These are phyloP conservation scores for Gryllus longicercus DNA, from an alignment of 2,888 invertebrate species.

Conservation along the genomic window DNA sequence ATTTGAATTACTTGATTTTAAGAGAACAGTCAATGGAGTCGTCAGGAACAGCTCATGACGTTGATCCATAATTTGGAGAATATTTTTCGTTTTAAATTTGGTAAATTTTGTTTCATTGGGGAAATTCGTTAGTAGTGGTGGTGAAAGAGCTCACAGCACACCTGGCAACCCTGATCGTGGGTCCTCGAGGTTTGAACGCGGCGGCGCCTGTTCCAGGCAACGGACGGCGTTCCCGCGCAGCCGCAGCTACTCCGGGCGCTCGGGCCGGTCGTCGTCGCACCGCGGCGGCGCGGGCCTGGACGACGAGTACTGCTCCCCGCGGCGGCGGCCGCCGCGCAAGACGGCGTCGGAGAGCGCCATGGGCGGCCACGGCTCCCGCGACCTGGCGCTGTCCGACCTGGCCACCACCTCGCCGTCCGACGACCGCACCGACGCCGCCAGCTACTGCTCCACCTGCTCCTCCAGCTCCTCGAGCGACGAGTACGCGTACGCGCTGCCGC, in stretches of 20 bases:
- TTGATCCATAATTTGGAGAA: no score
- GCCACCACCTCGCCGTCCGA: not conserved
- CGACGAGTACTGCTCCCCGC: slow-evolving; percentile 34
- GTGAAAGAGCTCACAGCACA: no score
- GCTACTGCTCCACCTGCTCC: slow-evolving; percentile 83
- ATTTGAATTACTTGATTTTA: no score
- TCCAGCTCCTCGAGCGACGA: slow-evolving; percentile 72
- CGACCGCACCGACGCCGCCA: slow-evolving; percentile 66
- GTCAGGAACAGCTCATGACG: no score
- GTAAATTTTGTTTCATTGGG: no score
- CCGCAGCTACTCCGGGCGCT: slow-evolving; percentile 38
- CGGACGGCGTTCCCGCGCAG: slow-evolving; percentile 38
- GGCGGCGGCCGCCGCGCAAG: slow-evolving; percentile 45
- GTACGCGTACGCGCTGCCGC: slow-evolving; percentile 80
- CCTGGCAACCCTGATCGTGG: no score
- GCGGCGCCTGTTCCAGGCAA: slow-evolving; percentile 25
- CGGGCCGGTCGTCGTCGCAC: slow-evolving; percentile 18
- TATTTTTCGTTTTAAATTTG: no score
- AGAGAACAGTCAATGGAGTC: no score
- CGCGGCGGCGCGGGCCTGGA: not conserved
- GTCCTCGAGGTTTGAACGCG: no score
- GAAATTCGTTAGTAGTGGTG: no score
- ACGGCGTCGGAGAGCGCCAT: slow-evolving; percentile 43
- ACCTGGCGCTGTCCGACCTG: not conserved
- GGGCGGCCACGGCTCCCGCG: not conserved